These are phyloP conservation scores for Aplysina aerophoba DNA, from an alignment of 37 sponge, comb jelly and placozoan genomes.

Conservation along the genomic window DNA sequence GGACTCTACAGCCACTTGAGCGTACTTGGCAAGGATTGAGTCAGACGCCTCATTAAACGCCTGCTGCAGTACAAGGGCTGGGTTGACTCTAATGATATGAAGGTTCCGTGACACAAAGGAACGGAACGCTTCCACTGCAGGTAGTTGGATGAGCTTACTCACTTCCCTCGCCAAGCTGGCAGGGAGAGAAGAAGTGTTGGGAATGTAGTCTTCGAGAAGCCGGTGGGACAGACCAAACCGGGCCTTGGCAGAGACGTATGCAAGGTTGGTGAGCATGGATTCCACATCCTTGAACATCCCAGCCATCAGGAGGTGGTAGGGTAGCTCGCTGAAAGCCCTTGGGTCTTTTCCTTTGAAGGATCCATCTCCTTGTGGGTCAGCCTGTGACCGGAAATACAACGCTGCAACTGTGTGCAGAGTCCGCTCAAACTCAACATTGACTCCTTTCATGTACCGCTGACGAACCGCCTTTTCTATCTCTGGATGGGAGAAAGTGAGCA, in stretches of 20 bases:
- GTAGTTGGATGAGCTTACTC: conserved; percentile 54
- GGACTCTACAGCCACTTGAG: conserved; percentile 19
- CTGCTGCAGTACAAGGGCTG: conserved; percentile 86
- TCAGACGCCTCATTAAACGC: conserved; percentile 83
- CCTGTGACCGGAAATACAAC: conserved; percentile 61
- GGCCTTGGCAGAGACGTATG: conserved; percentile 79
- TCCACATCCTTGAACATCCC: conserved; percentile 77
- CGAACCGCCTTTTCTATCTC: conserved; percentile 80
- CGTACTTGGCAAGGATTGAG: conserved; percentile 51
- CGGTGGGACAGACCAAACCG: conserved; percentile 70
- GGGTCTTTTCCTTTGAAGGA: conserved; percentile 70
- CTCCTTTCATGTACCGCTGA: conserved; percentile 76
- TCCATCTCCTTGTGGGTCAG: conserved; percentile 74
- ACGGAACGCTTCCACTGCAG: conserved; percentile 65
- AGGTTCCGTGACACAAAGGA: conserved; percentile 86
- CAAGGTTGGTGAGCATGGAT: conserved; percentile 66
- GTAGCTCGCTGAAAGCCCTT: conserved; percentile 85
- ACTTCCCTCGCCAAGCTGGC: conserved; percentile 56
- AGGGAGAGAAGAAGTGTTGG: conserved; percentile 33
- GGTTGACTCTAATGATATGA: conserved; percentile 64
- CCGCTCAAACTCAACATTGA: conserved; percentile 50
- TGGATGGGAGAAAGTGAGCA: conserved; percentile 70
- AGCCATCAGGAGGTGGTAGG: conserved; percentile 76
- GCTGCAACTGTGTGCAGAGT: conserved; percentile 65
- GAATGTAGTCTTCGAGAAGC: conserved; percentile 87